Evolutionary conservation across 2,888 invertebrate species (phyloP).

Genomic region (Callyntrura guangdongensis): DNA sequence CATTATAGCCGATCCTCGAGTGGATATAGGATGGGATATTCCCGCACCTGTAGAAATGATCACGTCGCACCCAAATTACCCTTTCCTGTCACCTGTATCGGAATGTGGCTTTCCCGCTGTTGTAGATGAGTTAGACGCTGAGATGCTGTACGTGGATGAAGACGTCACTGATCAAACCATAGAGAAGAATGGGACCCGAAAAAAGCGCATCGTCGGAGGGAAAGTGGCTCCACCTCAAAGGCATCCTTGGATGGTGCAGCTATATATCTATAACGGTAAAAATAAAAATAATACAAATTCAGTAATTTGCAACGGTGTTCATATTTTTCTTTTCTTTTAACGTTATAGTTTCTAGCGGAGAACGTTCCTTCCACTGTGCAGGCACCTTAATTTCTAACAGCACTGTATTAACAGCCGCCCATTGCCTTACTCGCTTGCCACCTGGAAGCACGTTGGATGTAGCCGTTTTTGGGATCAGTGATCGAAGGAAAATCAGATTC

Average conservation of each 20-base stretch:
- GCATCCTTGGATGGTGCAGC: slow-evolving; percentile 80
- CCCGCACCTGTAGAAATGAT: slow-evolving; percentile 35
- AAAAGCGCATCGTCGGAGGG: slow-evolving; percentile 79
- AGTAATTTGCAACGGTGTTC: slow-evolving; percentile 2
- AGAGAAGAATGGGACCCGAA: background rate
- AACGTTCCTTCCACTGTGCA: slow-evolving; percentile 72
- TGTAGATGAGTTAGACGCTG: background rate
- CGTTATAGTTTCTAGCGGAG: slow-evolving; percentile 59
- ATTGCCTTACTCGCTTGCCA: slow-evolving; percentile 55
- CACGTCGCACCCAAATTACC: slow-evolving; percentile 52
- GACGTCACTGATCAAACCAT: background rate
- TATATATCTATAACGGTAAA: slow-evolving; percentile 77
- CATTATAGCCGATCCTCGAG: slow-evolving; percentile 5
- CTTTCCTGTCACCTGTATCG: slow-evolving; percentile 3
- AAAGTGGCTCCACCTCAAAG: slow-evolving; percentile 40
- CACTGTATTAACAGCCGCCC: slow-evolving; percentile 71
- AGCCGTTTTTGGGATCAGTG: slow-evolving; percentile 70
- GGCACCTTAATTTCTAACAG: slow-evolving; percentile 76
- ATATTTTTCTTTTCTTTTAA: slow-evolving; percentile 23
- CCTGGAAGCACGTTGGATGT: slow-evolving; percentile 58
- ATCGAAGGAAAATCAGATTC: slow-evolving; percentile 70
- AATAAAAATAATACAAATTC: background rate
- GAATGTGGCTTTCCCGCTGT: slow-evolving; percentile 58
- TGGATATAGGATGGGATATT: slow-evolving; percentile 18
- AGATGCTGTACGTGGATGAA: too few species aligned